Evolutionary conservation across 1,140 invertebrate genomes (phyloP).

Genomic region (Agraylea sexmaculata): DNA sequence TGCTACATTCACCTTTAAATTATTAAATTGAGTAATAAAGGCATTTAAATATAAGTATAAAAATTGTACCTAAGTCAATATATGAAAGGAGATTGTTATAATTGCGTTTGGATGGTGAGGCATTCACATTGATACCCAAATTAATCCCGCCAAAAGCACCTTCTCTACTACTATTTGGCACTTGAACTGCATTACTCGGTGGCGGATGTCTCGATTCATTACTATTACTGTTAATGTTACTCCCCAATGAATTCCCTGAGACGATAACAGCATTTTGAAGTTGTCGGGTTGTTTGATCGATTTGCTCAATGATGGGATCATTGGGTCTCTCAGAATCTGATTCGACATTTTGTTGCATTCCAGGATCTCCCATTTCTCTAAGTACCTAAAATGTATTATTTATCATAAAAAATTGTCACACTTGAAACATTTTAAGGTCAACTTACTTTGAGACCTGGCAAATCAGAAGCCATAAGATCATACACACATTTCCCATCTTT

Average conservation of each 20-base stretch:
- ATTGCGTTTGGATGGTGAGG: conserved; percentile 20
- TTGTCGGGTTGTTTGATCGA: too few relatives aligned
- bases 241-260: too few relatives aligned
- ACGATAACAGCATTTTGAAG: too few relatives aligned
- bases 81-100: conserved; percentile 20
- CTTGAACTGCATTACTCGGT: background rate
- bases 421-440: background rate
- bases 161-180: conserved; percentile 19
- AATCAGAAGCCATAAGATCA: conserved; percentile 14
- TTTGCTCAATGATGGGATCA: too few relatives aligned
- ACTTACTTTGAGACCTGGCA: conserved; percentile 16
- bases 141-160: conserved; percentile 14
- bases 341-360: too few relatives aligned
- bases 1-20: conserved; percentile 18
- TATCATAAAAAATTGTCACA: background rate
- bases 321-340: too few relatives aligned
- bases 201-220: too few relatives aligned
- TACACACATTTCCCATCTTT: conserved; percentile 36
- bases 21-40: background rate
- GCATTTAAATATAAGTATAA: background rate
- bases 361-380: conserved; percentile 6
- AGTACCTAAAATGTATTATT: conserved; percentile 1
- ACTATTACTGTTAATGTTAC: too few relatives aligned
- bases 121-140: conserved; percentile 18
- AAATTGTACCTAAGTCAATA: conserved; percentile 19